A percentile compares a stretch with the other conserved stretches of the same genome.
phyloP scores from a whole-genome alignment of 2,797 vertebrate species.

The Neoniphon sammara region DNA sequence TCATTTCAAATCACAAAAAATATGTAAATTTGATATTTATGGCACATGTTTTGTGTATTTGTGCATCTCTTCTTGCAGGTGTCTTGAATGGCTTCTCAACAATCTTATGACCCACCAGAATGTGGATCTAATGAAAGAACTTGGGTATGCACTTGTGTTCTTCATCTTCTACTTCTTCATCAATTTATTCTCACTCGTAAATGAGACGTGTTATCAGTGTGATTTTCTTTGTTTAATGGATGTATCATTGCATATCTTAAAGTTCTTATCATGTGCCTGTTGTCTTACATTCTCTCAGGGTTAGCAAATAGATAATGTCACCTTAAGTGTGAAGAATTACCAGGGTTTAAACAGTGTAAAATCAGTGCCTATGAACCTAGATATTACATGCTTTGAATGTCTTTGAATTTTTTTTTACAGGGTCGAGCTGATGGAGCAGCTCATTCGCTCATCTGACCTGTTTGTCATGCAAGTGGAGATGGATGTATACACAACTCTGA shows the following conservation, averaged over 20 bases:
- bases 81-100: constrained; percentile 98
- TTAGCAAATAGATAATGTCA: not conserved
- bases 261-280: no score
- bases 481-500: constrained; percentile 97
- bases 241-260: not conserved
- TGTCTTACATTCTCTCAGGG: not conserved
- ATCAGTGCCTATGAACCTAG: not conserved
- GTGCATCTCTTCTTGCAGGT: constrained; percentile 81
- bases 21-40: not conserved
- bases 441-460: constrained; percentile 94
- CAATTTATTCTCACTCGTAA: not conserved
- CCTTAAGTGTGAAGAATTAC: not conserved
- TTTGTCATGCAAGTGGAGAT: constrained; percentile 99
- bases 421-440: constrained; percentile 90
- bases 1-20: not conserved
- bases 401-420: constrained; percentile 74
- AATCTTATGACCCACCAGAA: constrained; percentile 99
- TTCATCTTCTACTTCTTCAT: not conserved
- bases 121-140: constrained; percentile 95
- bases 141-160: constrained; percentile 83
- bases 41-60: constrained; percentile 1
- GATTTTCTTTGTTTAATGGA: not conserved
- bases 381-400: not conserved
- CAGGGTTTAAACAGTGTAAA: not conserved
- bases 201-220: not conserved